Evolutionary conservation across 1,140 invertebrate species (phyloP), one percentile per base, ranked within the genome.

Genomic region (Catajapyx aquilonaris): DNA sequence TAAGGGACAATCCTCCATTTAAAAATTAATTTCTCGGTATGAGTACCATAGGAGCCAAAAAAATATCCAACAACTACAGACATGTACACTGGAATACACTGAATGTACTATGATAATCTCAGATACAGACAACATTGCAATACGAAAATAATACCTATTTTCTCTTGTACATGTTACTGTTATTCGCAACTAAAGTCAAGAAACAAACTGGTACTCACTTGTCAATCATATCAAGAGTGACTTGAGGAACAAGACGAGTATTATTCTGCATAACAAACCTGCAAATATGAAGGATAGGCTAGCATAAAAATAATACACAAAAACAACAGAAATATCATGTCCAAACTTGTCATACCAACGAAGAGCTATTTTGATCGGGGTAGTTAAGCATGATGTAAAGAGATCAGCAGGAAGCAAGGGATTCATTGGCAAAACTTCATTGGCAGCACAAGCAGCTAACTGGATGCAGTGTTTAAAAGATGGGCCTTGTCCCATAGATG

Each of bases 341-440:
- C 35, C 11, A 36, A 21, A 41, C 20, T 42, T 40, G 10, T 40
- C 11, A 16, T 53, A 76, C 88, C 88, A 97, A 51, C 81, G 71
- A 30, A 97, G 62, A 20, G 88, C 91, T 49, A 93, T 93, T 67
- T 88, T 90, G 48, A 98, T 94, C 20, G 94, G 94, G 13, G 93
- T 96, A 15, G 93, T 98, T 39, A 99, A 70, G 58, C 93, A 98
- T 16, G 88, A 73, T 16, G 94, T 98, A 62, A 98, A 99, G 31
- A 98, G 68, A 66, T 99, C 94, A 11, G 93, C 93, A n/a, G 94
- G 94, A 44, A 99, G 62, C 57, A 95, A 85, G 16, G 93, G 83
- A 65, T 94, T 88, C 84, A 94, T 93, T 4, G 94, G 94, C 42
- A 99, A 66, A 43, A 81, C 73, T 60, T 99, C 86, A 52, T 79